Conservation (phyloP, 2,888 invertebrate species). For the Elmis aenea region DNA sequence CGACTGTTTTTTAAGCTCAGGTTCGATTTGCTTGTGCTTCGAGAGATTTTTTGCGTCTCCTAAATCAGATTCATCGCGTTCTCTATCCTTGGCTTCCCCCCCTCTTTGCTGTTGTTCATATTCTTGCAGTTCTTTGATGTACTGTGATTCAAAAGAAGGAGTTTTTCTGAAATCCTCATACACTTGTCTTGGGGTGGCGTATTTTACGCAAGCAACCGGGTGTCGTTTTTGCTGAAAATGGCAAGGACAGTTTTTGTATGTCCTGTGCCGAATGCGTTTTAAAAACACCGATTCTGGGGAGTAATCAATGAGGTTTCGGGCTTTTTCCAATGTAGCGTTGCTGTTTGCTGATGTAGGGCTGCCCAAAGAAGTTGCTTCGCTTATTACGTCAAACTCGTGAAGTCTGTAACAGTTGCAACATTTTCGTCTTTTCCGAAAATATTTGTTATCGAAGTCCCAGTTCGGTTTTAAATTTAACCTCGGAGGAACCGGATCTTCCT, state of each 20-base stretch:
- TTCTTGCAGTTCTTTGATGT: background rate
- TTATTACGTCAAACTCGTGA: no score
- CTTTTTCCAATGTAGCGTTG: background rate
- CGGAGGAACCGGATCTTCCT: slow-evolving; percentile 4
- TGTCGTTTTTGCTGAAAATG: no score
- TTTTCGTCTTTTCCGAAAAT: background rate
- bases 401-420: no score
- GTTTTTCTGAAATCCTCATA: no score
- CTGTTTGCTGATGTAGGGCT: background rate
- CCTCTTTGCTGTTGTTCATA: background rate
- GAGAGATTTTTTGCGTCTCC: no score
- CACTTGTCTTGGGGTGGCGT: no score
- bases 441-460: background rate
- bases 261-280: background rate
- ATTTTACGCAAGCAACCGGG: no score
- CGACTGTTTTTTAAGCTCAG: no score
- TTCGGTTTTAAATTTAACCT: background rate
- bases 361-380: no score
- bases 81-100: background rate
- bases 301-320: background rate
- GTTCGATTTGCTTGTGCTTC: no score
- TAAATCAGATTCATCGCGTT: background rate
- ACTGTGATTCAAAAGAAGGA: background rate
- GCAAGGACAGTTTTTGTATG: no score
- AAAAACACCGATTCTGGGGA: background rate